phyloP scores from a whole-genome alignment of 2,113 vertebrate species.

The Stigmatopora nigra region DNA sequence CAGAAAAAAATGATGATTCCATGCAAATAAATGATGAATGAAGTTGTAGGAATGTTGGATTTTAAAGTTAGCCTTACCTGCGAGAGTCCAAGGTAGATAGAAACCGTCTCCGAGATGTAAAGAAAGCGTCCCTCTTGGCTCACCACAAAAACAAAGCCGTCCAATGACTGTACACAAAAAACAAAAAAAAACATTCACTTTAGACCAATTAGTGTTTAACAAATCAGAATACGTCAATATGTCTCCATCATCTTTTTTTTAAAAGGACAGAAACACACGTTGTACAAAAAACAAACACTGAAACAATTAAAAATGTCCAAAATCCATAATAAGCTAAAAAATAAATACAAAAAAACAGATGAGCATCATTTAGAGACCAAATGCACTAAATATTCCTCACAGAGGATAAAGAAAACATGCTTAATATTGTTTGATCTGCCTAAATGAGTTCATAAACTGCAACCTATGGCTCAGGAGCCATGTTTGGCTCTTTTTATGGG shows the following conservation, averaged over 20 bases:
- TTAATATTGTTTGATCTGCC: too few relatives aligned
- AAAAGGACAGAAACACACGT: slow-evolving; percentile 8
- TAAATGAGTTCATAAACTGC: too few relatives aligned
- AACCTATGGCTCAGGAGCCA: too few relatives aligned
- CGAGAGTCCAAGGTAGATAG: slow-evolving; percentile 88
- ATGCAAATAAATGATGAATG: not conserved
- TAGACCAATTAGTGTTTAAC: slow-evolving; percentile 67
- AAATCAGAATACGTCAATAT: slow-evolving; percentile 68
- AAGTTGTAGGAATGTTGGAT: not conserved
- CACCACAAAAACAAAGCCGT: slow-evolving; percentile 87
- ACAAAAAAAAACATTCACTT: slow-evolving; percentile 67
- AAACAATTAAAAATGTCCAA: too few relatives aligned
- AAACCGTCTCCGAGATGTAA: slow-evolving; percentile 90
- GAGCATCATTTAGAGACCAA: too few relatives aligned
- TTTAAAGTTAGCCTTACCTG: slow-evolving; percentile 73
- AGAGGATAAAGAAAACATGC: too few relatives aligned
- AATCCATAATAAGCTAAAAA: too few relatives aligned
- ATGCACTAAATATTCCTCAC: too few relatives aligned
- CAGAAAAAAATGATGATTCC: not conserved
- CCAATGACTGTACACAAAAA: slow-evolving; percentile 74
- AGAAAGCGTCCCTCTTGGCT: slow-evolving; percentile 86
- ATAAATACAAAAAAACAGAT: too few relatives aligned
- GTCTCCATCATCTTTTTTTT: slow-evolving; percentile 51
- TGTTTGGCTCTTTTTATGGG: too few relatives aligned
- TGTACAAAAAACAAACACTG: too few relatives aligned